phyloP scores from a whole-genome alignment of 2,113 vertebrate species.

The Coracopsis vasa region DNA sequence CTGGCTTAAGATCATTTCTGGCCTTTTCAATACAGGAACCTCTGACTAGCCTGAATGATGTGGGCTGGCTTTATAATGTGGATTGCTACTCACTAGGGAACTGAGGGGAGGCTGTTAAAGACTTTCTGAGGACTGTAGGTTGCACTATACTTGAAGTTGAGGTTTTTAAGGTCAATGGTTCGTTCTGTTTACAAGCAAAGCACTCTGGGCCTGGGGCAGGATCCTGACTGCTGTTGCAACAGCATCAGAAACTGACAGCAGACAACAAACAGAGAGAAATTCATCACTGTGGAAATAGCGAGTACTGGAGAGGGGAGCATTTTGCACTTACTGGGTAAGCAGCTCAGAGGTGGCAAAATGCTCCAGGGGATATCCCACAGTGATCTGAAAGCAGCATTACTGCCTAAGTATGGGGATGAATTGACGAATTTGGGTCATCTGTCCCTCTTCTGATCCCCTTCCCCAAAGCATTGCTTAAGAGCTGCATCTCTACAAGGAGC shows the following conservation, averaged over 20 bases:
- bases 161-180: conserved; percentile 48
- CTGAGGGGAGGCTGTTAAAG: conserved; percentile 36
- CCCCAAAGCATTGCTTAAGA: neutral
- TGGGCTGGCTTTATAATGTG: neutral
- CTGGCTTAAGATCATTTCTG: conserved; percentile 34
- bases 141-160: conserved; percentile 31
- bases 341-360: neutral
- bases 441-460: neutral
- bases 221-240: neutral
- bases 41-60: neutral
- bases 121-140: conserved; percentile 44
- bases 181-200: conserved; percentile 21
- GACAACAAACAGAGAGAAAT: neutral
- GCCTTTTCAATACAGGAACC: conserved; percentile 33
- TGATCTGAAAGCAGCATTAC: neutral
- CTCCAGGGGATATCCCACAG: neutral
- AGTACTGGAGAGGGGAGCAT: neutral
- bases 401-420: neutral
- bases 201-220: neutral
- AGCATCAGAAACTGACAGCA: neutral
- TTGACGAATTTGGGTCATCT: neutral
- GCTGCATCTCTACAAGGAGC: neutral
- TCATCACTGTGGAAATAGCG: neutral
- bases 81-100: conserved; percentile 36
- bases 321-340: neutral